Evolutionary conservation across 2,888 invertebrate genomes (phyloP).

Genomic region (Lydus trimaculatus): DNA sequence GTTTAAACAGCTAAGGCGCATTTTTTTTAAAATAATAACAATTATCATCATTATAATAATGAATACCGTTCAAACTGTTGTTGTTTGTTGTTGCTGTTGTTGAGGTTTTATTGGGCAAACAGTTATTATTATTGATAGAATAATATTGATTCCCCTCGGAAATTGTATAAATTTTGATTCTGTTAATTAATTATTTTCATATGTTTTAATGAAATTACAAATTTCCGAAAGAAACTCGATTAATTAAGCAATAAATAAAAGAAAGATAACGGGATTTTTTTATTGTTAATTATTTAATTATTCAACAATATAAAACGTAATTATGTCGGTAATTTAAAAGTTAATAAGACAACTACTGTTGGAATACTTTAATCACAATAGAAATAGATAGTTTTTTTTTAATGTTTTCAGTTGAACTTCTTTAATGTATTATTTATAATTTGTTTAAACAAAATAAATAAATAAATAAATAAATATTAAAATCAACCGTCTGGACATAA

Average conservation of each 20-base stretch:
- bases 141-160: not conserved
- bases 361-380: not conserved
- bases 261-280: constrained; percentile 2
- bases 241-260: not conserved
- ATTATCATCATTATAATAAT: constrained; percentile 7
- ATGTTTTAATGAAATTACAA: not conserved
- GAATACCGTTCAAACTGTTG: not conserved
- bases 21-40: constrained; percentile 15
- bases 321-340: not conserved
- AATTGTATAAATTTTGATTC: no score
- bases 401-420: not conserved
- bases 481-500: constrained; percentile 1
- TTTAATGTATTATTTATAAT: constrained; percentile 4
- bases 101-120: not conserved
- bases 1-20: constrained; percentile 54
- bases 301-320: not conserved
- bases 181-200: no score
- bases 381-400: not conserved
- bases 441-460: not conserved
- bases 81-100: not conserved
- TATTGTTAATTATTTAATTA: constrained; percentile 9
- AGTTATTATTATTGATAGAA: not conserved
- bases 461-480: constrained; percentile 4
- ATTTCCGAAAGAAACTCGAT: not conserved
- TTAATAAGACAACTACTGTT: not conserved